Conservation (phyloP, 2,888 invertebrate genomes). For the Cephus nigrinus region DNA sequence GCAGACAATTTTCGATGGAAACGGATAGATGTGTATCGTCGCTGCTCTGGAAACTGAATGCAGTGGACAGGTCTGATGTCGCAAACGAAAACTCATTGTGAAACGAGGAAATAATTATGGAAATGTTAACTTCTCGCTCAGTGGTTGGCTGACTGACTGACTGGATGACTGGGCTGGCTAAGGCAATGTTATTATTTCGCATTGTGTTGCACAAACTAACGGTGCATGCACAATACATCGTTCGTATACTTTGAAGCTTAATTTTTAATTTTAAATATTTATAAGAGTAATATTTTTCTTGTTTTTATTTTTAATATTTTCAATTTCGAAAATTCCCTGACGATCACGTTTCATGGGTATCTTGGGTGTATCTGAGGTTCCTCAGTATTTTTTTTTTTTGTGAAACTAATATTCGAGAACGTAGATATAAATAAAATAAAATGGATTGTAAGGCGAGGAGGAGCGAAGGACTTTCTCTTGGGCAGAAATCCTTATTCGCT, state of each 20-base stretch:
- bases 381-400: neutral
- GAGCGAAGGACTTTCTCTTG: constrained; percentile 54
- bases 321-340: neutral
- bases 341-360: neutral
- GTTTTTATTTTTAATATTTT: neutral
- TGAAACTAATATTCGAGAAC: constrained; percentile 4
- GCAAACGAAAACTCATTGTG: constrained; percentile 37
- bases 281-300: neutral
- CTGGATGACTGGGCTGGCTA: constrained; percentile 5
- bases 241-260: neutral
- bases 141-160: constrained; percentile 13
- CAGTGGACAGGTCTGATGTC: constrained; percentile 14
- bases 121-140: constrained; percentile 29
- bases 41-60: neutral
- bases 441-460: constrained; percentile 19
- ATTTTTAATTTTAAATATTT: neutral
- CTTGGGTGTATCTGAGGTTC: neutral
- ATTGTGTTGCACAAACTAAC: constrained; percentile 30
- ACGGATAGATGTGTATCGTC: neutral
- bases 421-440: constrained; percentile 7
- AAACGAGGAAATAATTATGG: constrained; percentile 56
- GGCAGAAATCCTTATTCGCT: constrained; percentile 52
- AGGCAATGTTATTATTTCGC: constrained; percentile 30
- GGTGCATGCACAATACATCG: constrained; percentile 12
- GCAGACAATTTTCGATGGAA: neutral